Percentiles rank a stretch among this genome's conserved stretches.
Evolutionary conservation across 2,888 invertebrate genomes (phyloP).

Genomic region (Xestia ashworthii): DNA sequence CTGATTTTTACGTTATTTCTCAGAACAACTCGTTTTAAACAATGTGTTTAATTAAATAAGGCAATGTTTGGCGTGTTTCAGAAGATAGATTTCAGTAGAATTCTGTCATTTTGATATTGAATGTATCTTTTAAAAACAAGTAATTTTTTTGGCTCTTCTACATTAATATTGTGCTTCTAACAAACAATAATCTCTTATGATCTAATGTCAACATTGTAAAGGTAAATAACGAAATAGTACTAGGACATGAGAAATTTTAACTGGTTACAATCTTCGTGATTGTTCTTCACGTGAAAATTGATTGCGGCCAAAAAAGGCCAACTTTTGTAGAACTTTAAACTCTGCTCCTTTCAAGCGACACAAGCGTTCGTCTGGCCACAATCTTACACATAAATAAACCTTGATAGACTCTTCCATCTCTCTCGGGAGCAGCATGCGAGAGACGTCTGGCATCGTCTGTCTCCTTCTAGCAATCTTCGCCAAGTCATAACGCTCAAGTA

Average conservation of each 20-base stretch:
- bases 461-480: constrained; percentile 28
- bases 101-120: neutral
- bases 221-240: neutral
- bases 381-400: constrained; percentile 30
- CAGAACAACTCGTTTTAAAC: neutral
- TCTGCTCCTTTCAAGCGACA: neutral
- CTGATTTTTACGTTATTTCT: constrained; percentile 14
- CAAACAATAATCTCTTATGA: neutral
- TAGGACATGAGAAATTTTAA: neutral
- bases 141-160: neutral
- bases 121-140: neutral
- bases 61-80: neutral
- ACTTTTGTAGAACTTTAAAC: neutral
- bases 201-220: neutral
- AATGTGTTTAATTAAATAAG: neutral
- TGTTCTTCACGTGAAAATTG: neutral
- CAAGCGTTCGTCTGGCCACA: neutral
- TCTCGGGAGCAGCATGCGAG: neutral
- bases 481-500: constrained; percentile 30
- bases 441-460: constrained; percentile 27
- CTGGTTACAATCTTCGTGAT: too few relatives aligned
- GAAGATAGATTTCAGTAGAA: too few relatives aligned
- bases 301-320: neutral
- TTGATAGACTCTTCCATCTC: constrained; percentile 26
- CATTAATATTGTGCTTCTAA: neutral